A percentile compares a stretch with the other conserved stretches of the same genome.
Evolutionary conservation across 2,888 invertebrate species (phyloP).

Genomic region (Pammene aurita): DNA sequence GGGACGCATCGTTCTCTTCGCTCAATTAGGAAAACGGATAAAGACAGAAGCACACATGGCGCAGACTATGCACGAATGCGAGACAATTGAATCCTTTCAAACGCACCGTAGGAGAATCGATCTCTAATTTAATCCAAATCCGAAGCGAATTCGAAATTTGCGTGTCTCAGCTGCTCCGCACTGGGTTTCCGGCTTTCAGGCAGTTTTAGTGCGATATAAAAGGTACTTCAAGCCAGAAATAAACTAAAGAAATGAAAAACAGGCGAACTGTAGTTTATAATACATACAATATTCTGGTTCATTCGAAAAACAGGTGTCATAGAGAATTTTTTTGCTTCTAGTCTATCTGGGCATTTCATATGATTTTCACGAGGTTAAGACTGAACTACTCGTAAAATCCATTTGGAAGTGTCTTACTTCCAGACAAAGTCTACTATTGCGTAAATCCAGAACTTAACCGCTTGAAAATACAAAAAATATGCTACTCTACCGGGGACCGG

Average conservation of each 20-base stretch:
- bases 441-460: no score
- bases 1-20: neutral
- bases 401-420: no score
- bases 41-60: neutral
- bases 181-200: constrained; percentile 2
- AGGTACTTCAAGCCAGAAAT: neutral
- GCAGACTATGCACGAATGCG: neutral
- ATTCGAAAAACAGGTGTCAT: no score
- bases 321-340: no score
- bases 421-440: no score
- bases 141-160: neutral
- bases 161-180: constrained; percentile 10
- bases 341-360: no score
- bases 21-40: neutral
- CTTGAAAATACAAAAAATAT: no score
- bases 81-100: neutral
- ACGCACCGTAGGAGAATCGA: neutral
- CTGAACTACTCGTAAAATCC: no score
- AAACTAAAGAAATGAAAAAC: constrained; percentile 5
- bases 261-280: neutral
- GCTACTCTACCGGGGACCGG: neutral
- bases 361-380: no score
- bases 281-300: no score
- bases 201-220: constrained; percentile 5
- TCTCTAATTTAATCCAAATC: neutral